Conservation (phyloP, 2,113 vertebrate genomes). For the Chloroceryle aenea region DNA sequence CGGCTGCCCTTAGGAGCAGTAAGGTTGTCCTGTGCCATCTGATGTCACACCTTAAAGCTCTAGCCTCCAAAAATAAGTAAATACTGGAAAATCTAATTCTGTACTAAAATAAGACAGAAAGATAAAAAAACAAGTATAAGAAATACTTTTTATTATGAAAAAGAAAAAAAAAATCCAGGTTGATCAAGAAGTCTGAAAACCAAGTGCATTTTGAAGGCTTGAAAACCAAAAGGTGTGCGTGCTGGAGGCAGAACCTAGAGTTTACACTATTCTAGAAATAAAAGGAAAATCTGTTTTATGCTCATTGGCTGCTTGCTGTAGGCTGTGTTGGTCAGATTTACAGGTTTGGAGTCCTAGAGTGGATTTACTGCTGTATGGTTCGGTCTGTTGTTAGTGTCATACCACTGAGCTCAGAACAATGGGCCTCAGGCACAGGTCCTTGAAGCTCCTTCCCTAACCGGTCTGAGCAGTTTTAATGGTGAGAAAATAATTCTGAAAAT, state of each 20-base stretch:
- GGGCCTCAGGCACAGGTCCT: background rate
- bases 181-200: background rate
- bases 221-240: background rate
- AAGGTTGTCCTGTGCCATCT: fast-evolving
- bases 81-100: background rate
- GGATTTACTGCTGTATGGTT: background rate
- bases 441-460: background rate
- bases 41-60: background rate
- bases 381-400: background rate
- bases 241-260: background rate
- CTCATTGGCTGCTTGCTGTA: background rate
- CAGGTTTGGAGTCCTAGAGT: background rate
- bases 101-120: background rate
- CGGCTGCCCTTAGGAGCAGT: background rate
- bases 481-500: background rate
- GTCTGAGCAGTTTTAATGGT: background rate
- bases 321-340: background rate
- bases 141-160: background rate
- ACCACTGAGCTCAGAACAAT: background rate
- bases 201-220: background rate
- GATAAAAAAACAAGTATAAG: background rate
- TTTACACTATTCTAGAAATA: background rate
- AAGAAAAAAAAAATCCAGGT: background rate
- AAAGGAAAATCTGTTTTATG: background rate
- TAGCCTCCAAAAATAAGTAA: background rate